Conservation (phyloP, 2,888 invertebrate species). For the Acutogordius australiensis region DNA sequence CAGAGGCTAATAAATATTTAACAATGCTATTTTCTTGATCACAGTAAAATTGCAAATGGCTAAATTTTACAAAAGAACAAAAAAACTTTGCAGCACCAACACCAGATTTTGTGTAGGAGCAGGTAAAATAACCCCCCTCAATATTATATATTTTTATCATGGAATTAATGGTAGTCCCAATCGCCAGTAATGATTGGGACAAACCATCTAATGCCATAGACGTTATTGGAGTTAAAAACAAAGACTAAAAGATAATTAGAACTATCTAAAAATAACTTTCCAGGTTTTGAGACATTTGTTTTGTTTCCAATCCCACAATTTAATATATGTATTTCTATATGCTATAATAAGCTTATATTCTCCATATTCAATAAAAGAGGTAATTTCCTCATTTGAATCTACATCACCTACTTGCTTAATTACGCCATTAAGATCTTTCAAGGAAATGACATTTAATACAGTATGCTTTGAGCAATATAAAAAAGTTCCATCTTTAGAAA, state of each 20-base stretch:
- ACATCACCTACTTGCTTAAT: no score
- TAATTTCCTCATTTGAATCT: no score
- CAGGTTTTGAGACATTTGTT: background rate
- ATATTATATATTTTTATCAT: background rate
- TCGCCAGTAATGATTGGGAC: background rate
- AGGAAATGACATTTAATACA: background rate
- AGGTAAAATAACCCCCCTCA: background rate
- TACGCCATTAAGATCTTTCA: no score
- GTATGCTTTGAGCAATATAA: background rate
- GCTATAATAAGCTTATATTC: background rate
- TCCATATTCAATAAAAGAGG: background rate
- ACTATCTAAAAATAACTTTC: slow-evolving; percentile 1
- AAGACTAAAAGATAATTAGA: background rate
- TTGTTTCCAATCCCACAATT: slow-evolving; percentile 1
- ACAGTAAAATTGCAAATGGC: background rate
- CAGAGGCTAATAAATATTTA: background rate
- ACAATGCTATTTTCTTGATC: background rate
- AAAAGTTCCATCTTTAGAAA: slow-evolving; percentile 6
- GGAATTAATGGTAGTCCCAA: background rate
- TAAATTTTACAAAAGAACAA: no score
- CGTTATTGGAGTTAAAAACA: background rate
- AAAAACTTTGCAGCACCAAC: background rate
- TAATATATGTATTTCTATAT: background rate
- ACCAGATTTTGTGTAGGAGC: background rate
- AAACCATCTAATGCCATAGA: background rate